phyloP scores from a whole-genome alignment of 2,888 invertebrate species.

The Cephonodes hylas region DNA sequence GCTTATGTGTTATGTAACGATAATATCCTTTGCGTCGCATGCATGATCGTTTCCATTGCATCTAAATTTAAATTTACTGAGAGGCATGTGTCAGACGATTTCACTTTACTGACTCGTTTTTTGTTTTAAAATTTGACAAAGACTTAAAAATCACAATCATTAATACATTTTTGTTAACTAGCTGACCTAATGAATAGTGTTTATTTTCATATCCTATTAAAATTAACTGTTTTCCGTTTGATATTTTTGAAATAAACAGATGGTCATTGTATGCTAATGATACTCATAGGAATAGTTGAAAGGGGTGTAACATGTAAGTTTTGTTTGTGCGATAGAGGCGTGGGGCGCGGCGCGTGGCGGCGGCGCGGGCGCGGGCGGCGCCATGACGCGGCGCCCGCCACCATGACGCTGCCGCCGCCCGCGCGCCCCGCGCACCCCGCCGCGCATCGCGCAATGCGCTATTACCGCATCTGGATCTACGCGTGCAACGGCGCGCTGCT shows the following conservation, averaged over 20 bases:
- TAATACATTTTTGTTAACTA: no score
- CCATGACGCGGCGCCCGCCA: conserved; percentile 80
- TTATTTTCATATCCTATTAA: background rate
- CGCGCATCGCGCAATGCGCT: conserved; percentile 85
- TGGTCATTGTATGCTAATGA: background rate
- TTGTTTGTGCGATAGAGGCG: conserved; percentile 63
- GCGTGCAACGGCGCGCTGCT: conserved; percentile 94
- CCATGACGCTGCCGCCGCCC: conserved; percentile 82
- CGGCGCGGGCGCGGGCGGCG: conserved; percentile 80
- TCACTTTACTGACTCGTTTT: no score
- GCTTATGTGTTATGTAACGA: no score
- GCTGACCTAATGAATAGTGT: background rate
- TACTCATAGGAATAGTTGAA: no score
- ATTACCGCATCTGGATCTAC: conserved; percentile 95
- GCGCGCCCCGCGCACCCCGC: conserved; percentile 77
- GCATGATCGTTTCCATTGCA: no score
- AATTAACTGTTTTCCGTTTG: no score
- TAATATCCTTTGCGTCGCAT: no score
- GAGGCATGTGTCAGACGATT: no score
- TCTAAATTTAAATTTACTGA: no score
- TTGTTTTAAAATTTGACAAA: no score
- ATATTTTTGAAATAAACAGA: background rate
- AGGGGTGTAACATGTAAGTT: background rate
- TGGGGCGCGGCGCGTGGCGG: conserved; percentile 81
- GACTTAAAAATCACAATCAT: no score